Evolutionary conservation across 2,113 vertebrate genomes (phyloP).

Genomic region (Urocitellus parryii): DNA sequence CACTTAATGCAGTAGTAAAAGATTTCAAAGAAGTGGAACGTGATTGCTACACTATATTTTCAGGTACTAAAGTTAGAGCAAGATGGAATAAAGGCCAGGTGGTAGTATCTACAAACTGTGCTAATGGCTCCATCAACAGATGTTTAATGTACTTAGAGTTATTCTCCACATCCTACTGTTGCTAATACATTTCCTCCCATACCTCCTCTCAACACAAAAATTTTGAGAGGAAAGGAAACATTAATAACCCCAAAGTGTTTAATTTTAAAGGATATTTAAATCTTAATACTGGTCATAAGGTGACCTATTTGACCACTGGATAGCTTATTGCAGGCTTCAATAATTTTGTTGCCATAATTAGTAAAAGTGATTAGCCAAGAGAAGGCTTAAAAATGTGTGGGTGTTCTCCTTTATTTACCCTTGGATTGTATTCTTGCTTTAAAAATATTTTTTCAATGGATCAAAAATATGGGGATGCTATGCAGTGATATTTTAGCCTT

Average conservation of each 20-base stretch:
- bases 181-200: slow-evolving; percentile 86
- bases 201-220: slow-evolving; percentile 91
- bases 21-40: slow-evolving; percentile 80
- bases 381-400: slow-evolving; percentile 78
- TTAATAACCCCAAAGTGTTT: slow-evolving; percentile 89
- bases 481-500: neutral
- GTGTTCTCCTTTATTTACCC: slow-evolving; percentile 75
- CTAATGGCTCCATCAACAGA: slow-evolving; percentile 88
- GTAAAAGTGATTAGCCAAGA: slow-evolving; percentile 79
- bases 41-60: slow-evolving; percentile 80
- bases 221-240: slow-evolving; percentile 93
- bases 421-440: slow-evolving; percentile 69
- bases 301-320: slow-evolving; percentile 84
- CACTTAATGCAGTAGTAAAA: slow-evolving; percentile 83
- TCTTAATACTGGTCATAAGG: slow-evolving; percentile 85
- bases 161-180: slow-evolving; percentile 90
- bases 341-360: slow-evolving; percentile 91
- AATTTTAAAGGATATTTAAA: slow-evolving; percentile 89
- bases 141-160: slow-evolving; percentile 87
- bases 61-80: slow-evolving; percentile 85
- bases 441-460: slow-evolving; percentile 64
- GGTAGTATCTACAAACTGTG: slow-evolving; percentile 87
- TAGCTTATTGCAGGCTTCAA: slow-evolving; percentile 84
- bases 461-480: neutral
- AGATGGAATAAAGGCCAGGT: slow-evolving; percentile 88